These are phyloP conservation scores for Gyps fulvus DNA, from an alignment of 2,113 vertebrate species.

Conservation along the genomic window DNA sequence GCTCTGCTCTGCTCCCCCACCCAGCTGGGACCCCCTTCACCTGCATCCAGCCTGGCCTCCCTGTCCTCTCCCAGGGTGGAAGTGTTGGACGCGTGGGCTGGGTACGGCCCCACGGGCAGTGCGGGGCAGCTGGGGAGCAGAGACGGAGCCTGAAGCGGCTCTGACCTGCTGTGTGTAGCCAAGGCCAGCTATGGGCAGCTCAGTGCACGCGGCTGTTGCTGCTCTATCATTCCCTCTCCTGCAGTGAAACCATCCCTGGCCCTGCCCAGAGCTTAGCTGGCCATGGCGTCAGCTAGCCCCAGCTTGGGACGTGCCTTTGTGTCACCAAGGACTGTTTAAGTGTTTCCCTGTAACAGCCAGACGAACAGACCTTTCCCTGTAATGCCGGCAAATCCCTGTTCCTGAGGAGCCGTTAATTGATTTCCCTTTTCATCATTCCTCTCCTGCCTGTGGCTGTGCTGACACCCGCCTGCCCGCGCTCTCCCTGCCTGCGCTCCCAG, in stretches of 20 bases:
- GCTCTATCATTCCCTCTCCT: neutral
- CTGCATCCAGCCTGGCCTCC: neutral
- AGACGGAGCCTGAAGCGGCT: neutral
- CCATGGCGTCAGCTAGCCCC: accelerated
- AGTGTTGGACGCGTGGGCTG: accelerated
- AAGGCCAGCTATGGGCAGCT: neutral
- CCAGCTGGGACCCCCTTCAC: neutral
- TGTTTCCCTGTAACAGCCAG: neutral
- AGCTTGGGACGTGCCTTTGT: neutral
- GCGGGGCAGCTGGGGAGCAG: neutral
- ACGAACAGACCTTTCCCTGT: neutral
- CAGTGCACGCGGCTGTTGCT: accelerated
- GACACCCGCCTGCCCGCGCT: neutral
- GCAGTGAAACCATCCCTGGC: neutral
- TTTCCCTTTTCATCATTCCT: neutral
- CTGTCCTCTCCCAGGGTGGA: neutral
- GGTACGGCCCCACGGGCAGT: accelerated
- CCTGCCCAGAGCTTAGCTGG: neutral
- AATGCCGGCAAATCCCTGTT: neutral
- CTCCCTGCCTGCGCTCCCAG: neutral
- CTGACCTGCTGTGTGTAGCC: neutral
- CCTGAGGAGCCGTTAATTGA: neutral
- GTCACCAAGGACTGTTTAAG: neutral
- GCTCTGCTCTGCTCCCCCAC: too few species aligned
- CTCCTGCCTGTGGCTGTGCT: neutral